Conservation (phyloP, 1,140 invertebrate species). For the fruit fly (Drosophila melanogaster) region DNA sequence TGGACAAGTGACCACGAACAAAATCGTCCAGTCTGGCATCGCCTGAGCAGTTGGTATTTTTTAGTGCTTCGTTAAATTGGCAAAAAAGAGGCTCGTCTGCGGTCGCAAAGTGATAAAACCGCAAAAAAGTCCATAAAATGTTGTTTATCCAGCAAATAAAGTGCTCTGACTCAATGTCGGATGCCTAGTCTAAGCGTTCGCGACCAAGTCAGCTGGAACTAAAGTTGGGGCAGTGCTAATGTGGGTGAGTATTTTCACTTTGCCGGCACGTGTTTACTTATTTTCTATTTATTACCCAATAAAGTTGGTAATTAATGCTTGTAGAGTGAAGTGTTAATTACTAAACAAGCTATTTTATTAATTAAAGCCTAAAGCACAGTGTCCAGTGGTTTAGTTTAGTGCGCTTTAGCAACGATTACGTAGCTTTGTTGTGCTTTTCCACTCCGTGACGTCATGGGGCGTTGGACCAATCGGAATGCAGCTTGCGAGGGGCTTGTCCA, state of each 20-base stretch:
- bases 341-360: background rate
- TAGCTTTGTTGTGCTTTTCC: slow-evolving; percentile 19
- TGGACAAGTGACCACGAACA: background rate
- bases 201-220: slow-evolving; percentile 3
- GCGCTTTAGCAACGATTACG: background rate
- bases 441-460: slow-evolving; percentile 40
- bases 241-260: slow-evolving; percentile 1
- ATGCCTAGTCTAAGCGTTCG: slow-evolving; percentile 9
- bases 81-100: slow-evolving; percentile 37
- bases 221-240: slow-evolving; percentile 11
- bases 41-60: background rate
- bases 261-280: slow-evolving; percentile 12
- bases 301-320: slow-evolving; percentile 5
- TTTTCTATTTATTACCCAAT: slow-evolving; percentile 5
- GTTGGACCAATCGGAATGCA: slow-evolving; percentile 51
- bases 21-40: slow-evolving; percentile 11
- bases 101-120: slow-evolving; percentile 14
- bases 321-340: slow-evolving; percentile 5
- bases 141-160: slow-evolving; percentile 20
- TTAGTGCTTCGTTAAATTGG: background rate
- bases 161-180: slow-evolving; percentile 5
- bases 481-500: slow-evolving; percentile 69
- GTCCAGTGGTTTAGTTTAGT: background rate
- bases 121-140: slow-evolving; percentile 26
- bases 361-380: background rate